Evolutionary conservation across 2,797 vertebrate species (phyloP).

Genomic region (Pelobates cultripes): DNA sequence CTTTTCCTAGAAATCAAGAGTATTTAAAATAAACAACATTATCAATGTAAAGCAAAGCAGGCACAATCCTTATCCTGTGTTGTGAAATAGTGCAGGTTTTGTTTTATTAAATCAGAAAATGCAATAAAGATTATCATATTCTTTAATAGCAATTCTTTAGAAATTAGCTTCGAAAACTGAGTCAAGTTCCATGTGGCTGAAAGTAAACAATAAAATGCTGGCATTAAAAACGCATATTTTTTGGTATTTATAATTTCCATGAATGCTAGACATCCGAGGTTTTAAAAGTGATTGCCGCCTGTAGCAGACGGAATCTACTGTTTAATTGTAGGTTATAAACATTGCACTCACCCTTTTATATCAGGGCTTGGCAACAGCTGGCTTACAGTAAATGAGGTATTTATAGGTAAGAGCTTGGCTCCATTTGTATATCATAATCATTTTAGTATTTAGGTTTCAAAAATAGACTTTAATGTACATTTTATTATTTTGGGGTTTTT

Average conservation of each 20-base stretch:
- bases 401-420: conserved; percentile 20
- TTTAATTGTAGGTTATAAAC: conserved; percentile 48
- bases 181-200: background rate
- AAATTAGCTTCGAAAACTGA: too few relatives aligned
- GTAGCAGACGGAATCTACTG: conserved; percentile 41
- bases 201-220: conserved; percentile 18
- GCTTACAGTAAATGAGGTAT: conserved; percentile 33
- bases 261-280: conserved; percentile 13
- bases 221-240: background rate
- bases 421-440: background rate
- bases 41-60: too few relatives aligned
- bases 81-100: too few relatives aligned
- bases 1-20: too few relatives aligned
- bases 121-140: too few relatives aligned
- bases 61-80: too few relatives aligned
- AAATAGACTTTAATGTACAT: background rate
- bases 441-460: conserved; percentile 3
- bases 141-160: too few relatives aligned
- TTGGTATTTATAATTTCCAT: conserved; percentile 39
- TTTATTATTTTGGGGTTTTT: background rate
- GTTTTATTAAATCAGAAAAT: too few relatives aligned
- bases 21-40: too few relatives aligned
- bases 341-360: conserved; percentile 32
- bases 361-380: conserved; percentile 34
- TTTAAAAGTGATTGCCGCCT: conserved; percentile 19